Percentiles rank a stretch among this genome's conserved stretches.
Conservation (phyloP, 2,888 invertebrate genomes). For the Pocota personata region DNA sequence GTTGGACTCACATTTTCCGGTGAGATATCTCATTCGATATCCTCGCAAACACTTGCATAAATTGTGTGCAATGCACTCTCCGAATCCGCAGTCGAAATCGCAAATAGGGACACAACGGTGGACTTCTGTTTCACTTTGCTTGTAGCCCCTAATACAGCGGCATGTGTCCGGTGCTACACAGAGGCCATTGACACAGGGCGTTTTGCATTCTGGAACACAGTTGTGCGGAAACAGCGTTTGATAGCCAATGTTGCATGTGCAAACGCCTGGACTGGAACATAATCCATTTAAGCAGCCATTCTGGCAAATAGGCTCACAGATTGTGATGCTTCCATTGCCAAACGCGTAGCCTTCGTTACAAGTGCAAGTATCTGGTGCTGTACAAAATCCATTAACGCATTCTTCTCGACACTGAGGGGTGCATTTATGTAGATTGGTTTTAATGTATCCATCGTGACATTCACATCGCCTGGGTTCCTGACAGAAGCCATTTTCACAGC, state of each 20-base stretch:
- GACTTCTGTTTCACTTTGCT: conserved; percentile 74
- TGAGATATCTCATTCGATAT: conserved; percentile 78
- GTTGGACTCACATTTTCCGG: conserved; percentile 79
- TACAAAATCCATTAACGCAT: conserved; percentile 81
- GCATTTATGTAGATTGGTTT: conserved; percentile 78
- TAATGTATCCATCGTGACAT: conserved; percentile 79
- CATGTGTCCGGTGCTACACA: conserved; percentile 83
- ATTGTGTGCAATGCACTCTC: conserved; percentile 79
- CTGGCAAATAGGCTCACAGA: conserved; percentile 79
- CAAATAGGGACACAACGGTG: conserved; percentile 79
- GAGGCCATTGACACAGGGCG: conserved; percentile 78
- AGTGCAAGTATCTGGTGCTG: conserved; percentile 81
- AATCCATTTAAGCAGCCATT: conserved; percentile 80
- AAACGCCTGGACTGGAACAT: conserved; percentile 82
- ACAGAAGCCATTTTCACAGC: conserved; percentile 82
- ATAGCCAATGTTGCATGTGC: conserved; percentile 80
- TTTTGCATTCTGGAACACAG: conserved; percentile 79
- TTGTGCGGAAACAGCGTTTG: conserved; percentile 77
- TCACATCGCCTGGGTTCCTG: conserved; percentile 79
- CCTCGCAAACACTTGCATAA: conserved; percentile 79
- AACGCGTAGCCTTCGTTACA: conserved; percentile 77
- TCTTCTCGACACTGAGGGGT: conserved; percentile 77
- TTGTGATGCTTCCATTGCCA: conserved; percentile 77
- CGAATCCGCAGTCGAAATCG: conserved; percentile 78
- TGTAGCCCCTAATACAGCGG: conserved; percentile 82